Conservation (phyloP, 1,140 invertebrate species). For the Lepidurus packardi region DNA sequence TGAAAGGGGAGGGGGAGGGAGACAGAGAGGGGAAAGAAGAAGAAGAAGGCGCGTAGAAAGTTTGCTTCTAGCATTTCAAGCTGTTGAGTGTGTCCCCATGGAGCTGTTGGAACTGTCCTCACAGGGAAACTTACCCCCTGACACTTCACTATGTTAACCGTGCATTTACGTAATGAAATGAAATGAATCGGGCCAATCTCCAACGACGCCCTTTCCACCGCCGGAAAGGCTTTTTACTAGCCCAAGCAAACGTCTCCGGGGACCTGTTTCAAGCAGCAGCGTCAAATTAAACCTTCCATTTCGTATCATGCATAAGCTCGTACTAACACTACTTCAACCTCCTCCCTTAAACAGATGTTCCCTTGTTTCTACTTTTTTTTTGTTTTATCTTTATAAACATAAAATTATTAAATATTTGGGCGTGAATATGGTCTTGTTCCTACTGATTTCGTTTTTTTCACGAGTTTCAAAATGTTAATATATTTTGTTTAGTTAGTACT, state of each 20-base stretch:
- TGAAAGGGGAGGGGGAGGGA: background rate
- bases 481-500: no score
- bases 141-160: conserved; percentile 21
- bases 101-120: conserved; percentile 18
- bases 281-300: conserved; percentile 22
- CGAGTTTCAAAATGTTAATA: no score
- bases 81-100: conserved; percentile 4
- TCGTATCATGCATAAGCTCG: conserved; percentile 17
- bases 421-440: no score
- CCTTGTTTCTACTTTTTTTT: background rate
- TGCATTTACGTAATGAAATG: conserved; percentile 22
- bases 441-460: no score
- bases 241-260: conserved; percentile 10
- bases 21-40: background rate
- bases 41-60: background rate
- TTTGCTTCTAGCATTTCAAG: background rate
- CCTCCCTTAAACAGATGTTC: background rate
- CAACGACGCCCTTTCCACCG: conserved; percentile 20
- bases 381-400: background rate
- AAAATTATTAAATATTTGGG: no score
- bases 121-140: conserved; percentile 12
- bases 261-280: conserved; percentile 20
- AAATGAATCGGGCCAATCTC: conserved; percentile 18
- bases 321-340: background rate
- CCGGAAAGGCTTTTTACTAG: conserved; percentile 9